A percentile compares a stretch with the other conserved stretches of the same genome.
These are phyloP conservation scores for Anolis apletophallus DNA, from an alignment of 2,797 vertebrate genomes.

Conservation along the genomic window DNA sequence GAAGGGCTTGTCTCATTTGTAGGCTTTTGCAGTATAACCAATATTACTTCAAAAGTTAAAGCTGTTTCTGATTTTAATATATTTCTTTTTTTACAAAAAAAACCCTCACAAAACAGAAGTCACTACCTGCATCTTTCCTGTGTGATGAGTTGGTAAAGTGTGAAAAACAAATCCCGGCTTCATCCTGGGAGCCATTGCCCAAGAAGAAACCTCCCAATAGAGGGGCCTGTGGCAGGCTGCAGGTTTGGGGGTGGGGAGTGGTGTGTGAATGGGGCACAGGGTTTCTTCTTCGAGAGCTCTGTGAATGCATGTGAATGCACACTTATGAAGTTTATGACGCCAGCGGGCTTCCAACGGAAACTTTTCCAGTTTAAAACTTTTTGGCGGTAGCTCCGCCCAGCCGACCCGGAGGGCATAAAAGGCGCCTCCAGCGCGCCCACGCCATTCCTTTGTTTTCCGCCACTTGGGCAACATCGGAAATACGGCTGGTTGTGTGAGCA, in stretches of 20 bases:
- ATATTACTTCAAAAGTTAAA: rapidly evolving
- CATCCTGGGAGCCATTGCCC: conserved; percentile 67
- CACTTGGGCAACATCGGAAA: too few relatives aligned
- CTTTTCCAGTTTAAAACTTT: too few relatives aligned
- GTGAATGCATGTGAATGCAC: too few relatives aligned
- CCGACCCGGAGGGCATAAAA: too few relatives aligned
- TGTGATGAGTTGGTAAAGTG: conserved; percentile 25
- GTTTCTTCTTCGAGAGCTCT: too few relatives aligned
- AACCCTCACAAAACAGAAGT: background rate
- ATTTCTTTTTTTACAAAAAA: too few relatives aligned
- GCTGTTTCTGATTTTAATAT: background rate
- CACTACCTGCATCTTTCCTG: background rate
- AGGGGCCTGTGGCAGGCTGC: conserved; percentile 67
- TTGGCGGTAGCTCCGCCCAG: too few relatives aligned
- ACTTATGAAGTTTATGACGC: too few relatives aligned
- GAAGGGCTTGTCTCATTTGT: background rate
- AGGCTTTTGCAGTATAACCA: rapidly evolving
- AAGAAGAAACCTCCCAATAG: conserved; percentile 63
- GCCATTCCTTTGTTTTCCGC: too few relatives aligned
- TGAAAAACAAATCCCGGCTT: conserved; percentile 64
- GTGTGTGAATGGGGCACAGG: background rate
- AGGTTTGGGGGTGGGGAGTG: conserved; percentile 59
- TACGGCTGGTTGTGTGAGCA: too few relatives aligned
- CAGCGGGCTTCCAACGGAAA: too few relatives aligned
- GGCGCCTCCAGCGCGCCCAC: too few relatives aligned